These are phyloP conservation scores for Cinclus cinclus DNA, from an alignment of 2,113 vertebrate genomes.

Conservation along the genomic window DNA sequence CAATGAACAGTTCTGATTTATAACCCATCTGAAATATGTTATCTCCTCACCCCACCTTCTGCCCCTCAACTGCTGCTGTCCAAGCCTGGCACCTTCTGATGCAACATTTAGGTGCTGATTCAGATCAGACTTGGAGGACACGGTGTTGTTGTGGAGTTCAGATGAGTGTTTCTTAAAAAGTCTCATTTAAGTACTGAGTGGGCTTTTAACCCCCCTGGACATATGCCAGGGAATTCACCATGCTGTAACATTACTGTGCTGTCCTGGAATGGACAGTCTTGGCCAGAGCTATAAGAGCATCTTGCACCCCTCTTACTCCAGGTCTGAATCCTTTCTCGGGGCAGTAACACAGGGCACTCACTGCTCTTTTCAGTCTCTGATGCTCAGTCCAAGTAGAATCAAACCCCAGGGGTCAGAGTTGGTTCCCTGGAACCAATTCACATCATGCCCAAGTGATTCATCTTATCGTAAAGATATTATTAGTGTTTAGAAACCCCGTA, in stretches of 20 bases:
- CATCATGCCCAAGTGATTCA: background rate
- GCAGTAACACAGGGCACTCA: background rate
- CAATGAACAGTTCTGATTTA: slow-evolving; percentile 11
- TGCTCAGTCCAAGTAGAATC: background rate
- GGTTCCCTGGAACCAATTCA: background rate
- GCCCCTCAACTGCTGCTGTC: background rate
- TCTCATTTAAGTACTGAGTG: background rate
- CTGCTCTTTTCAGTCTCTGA: background rate
- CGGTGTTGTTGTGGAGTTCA: background rate
- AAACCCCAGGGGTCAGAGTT: background rate
- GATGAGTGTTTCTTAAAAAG: background rate
- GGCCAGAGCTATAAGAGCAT: background rate
- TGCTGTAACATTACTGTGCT: background rate
- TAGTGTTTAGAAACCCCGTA: background rate
- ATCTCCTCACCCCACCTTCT: slow-evolving; percentile 10
- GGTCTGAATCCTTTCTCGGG: background rate
- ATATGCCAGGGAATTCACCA: background rate
- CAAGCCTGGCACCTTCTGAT: slow-evolving; percentile 21
- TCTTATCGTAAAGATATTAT: background rate
- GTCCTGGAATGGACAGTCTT: background rate
- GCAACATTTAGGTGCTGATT: background rate
- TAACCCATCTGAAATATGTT: slow-evolving; percentile 11
- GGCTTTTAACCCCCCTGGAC: background rate
- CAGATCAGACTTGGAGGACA: background rate
- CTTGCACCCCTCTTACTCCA: background rate